phyloP scores from a whole-genome alignment of 2,797 vertebrate species.

The Gymnopithys bicolor region DNA sequence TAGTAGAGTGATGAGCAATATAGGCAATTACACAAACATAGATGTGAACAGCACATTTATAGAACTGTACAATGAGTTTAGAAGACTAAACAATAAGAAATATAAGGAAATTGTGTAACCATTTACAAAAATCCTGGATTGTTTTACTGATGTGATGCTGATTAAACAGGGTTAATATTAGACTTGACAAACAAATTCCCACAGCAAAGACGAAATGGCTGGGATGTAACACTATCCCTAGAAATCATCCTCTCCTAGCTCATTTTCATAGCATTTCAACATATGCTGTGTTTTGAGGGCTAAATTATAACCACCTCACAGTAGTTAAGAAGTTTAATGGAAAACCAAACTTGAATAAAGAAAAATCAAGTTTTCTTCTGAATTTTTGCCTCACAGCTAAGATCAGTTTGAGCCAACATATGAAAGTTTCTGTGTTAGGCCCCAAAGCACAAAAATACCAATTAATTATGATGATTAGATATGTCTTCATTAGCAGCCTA shows the following conservation, averaged over 20 bases:
- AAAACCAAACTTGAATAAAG: slow-evolving; percentile 36
- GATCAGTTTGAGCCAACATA: slow-evolving; percentile 54
- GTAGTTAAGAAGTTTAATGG: neutral
- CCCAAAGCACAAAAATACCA: slow-evolving; percentile 76
- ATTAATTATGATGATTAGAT: slow-evolving; percentile 82
- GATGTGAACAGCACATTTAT: neutral
- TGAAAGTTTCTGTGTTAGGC: slow-evolving; percentile 74
- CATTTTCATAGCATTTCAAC: neutral
- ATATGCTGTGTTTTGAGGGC: neutral
- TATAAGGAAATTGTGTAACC: neutral
- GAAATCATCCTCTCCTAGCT: neutral
- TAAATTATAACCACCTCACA: slow-evolving; percentile 3
- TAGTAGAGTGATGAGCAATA: neutral
- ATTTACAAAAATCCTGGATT: neutral
- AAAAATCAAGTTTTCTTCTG: slow-evolving; percentile 26
- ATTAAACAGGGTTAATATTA: neutral
- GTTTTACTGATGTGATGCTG: neutral
- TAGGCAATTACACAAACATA: neutral
- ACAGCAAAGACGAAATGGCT: neutral
- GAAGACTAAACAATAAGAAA: neutral
- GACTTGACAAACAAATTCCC: neutral
- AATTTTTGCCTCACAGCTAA: slow-evolving; percentile 60
- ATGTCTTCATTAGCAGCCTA: slow-evolving; percentile 80
- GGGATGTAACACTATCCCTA: neutral
- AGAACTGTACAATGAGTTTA: neutral